These are phyloP conservation scores for Spilarctia lutea DNA, from an alignment of 2,888 invertebrate genomes.

Conservation along the genomic window DNA sequence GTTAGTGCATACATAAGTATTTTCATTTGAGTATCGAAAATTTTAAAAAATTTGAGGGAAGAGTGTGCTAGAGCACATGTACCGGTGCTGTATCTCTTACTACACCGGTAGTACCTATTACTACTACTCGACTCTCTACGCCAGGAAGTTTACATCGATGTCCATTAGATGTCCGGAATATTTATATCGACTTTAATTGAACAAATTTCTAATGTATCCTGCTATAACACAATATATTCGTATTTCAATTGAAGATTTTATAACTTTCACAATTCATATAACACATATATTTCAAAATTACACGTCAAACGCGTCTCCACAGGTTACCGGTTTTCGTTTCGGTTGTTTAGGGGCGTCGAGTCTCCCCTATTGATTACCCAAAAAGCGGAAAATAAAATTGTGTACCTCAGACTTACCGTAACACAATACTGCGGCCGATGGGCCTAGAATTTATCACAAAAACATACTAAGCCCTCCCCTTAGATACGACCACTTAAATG, in stretches of 20 bases:
- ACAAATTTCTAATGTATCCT: background rate
- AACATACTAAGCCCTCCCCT: constrained; percentile 53
- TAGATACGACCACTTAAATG: constrained; percentile 68
- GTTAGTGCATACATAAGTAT: no score
- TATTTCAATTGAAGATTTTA: background rate
- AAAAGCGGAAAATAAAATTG: constrained; percentile 86
- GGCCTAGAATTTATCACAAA: constrained; percentile 62
- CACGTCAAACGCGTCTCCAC: constrained; percentile 54
- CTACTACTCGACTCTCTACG: no score
- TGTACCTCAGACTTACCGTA: constrained; percentile 67
- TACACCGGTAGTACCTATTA: no score
- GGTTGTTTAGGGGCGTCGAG: constrained; percentile 76
- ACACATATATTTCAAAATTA: constrained; percentile 18
- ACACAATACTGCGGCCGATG: constrained; percentile 72
- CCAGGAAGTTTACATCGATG: no score
- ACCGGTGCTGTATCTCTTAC: no score
- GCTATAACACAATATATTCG: background rate
- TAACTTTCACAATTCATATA: background rate
- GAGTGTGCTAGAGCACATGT: no score
- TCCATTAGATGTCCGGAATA: no score
- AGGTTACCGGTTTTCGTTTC: constrained; percentile 53
- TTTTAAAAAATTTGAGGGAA: no score
- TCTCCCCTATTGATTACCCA: constrained; percentile 86
- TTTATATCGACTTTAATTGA: background rate
- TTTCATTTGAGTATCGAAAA: no score